phyloP scores from a whole-genome alignment of 2,797 vertebrate species.

The Sebastiscus tertius region DNA sequence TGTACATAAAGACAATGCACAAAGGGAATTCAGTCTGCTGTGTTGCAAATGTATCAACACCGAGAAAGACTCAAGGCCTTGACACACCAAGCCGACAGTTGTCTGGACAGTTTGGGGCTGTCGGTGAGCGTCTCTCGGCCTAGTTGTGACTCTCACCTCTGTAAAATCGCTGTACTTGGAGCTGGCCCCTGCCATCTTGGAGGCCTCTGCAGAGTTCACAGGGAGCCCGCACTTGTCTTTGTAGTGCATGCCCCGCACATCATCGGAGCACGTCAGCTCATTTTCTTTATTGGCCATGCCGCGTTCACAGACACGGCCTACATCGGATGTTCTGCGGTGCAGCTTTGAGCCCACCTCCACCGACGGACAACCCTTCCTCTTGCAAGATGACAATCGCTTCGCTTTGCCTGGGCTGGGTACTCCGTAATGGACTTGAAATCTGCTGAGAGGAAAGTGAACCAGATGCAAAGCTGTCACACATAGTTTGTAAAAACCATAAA shows the following conservation, averaged over 20 bases:
- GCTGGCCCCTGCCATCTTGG: constrained; percentile 91
- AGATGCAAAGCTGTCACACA: not conserved
- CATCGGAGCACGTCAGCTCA: constrained; percentile 92
- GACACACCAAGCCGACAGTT: no score
- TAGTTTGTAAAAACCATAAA: not conserved
- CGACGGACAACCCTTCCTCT: constrained; percentile 85
- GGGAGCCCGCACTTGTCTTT: constrained; percentile 77
- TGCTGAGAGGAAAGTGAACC: constrained; percentile 56
- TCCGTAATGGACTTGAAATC: constrained; percentile 88
- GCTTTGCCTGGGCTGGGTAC: constrained; percentile 83
- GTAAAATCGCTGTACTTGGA: constrained; percentile 94
- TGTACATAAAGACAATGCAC: constrained; percentile 53
- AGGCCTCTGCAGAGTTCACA: constrained; percentile 83
- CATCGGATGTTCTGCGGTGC: constrained; percentile 84
- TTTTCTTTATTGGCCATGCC: constrained; percentile 99
- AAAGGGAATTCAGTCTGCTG: not conserved
- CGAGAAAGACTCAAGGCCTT: not conserved
- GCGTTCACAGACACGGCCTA: constrained; percentile 87
- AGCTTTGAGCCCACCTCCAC: constrained; percentile 84
- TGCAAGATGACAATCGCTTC: constrained; percentile 84
- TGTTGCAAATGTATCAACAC: not conserved
- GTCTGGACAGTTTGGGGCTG: no score
- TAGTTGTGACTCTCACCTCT: constrained; percentile 83
- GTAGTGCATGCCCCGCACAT: constrained; percentile 72
- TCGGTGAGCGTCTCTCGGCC: no score